These are phyloP conservation scores for Hermatobates lingyangjiaoensis DNA, from an alignment of 1,140 invertebrate species.

Conservation along the genomic window DNA sequence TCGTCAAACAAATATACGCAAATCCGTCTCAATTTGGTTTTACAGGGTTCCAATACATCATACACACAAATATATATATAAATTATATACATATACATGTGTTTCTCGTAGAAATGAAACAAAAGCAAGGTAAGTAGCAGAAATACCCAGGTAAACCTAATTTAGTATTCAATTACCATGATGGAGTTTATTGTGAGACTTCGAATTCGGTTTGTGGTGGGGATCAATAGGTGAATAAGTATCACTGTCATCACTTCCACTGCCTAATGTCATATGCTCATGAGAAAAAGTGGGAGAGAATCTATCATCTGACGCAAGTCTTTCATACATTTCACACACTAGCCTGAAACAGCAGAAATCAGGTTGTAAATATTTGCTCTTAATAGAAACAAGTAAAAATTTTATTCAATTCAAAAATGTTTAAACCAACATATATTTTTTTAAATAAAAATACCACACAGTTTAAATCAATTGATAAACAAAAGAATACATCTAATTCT, in stretches of 20 bases:
- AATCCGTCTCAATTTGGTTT: too few species aligned
- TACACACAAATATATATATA: too few species aligned
- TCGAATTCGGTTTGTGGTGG: conserved; percentile 16
- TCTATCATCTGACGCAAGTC: conserved; percentile 28
- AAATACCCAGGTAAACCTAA: background rate
- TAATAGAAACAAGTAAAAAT: conserved; percentile 5
- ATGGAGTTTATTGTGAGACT: conserved; percentile 25
- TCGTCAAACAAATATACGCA: too few species aligned
- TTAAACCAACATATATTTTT: too few species aligned
- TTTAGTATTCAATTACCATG: conserved; percentile 22
- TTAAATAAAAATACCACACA: too few species aligned
- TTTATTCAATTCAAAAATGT: conserved; percentile 1
- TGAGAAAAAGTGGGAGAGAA: conserved; percentile 25
- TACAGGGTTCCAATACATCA: too few species aligned
- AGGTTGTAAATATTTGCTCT: background rate
- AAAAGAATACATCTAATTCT: too few species aligned
- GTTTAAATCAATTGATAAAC: too few species aligned
- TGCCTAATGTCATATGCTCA: conserved; percentile 24
- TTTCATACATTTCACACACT: conserved; percentile 67
- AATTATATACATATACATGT: too few species aligned
- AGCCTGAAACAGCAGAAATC: conserved; percentile 28
- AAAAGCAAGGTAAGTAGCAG: background rate
- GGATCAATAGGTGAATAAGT: conserved; percentile 41
- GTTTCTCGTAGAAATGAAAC: too few species aligned
- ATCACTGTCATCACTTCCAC: conserved; percentile 47